phyloP scores from a whole-genome alignment of 2,797 vertebrate genomes.

The Eutrigla gurnardus region DNA sequence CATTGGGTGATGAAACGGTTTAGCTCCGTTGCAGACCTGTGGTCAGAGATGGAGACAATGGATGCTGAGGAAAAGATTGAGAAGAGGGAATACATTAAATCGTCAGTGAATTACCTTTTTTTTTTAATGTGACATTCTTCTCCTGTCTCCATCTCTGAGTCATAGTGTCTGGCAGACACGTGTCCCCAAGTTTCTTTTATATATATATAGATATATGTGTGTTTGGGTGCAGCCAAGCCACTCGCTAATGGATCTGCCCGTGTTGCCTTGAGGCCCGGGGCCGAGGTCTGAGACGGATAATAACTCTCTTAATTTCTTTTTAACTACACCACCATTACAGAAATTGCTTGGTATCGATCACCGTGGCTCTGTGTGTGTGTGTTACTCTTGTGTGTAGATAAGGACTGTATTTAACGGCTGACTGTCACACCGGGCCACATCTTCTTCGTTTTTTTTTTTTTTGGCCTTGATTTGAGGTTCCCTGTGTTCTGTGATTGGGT shows the following conservation, averaged over 20 bases:
- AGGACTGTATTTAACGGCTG: conserved; percentile 45
- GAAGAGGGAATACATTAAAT: too few relatives aligned
- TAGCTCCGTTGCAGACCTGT: too few relatives aligned
- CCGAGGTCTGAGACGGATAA: conserved; percentile 70
- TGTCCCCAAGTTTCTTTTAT: too few relatives aligned
- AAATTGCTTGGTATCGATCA: conserved; percentile 79
- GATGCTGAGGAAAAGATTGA: too few relatives aligned
- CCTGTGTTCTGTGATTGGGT: not conserved
- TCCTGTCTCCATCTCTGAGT: too few relatives aligned
- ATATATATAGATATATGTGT: not conserved
- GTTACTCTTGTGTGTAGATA: conserved; percentile 38
- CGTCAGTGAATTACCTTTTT: too few relatives aligned
- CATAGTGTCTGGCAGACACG: too few relatives aligned
- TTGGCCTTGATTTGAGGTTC: not conserved
- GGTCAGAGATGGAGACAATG: too few relatives aligned
- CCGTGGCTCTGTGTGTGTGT: conserved; percentile 44
- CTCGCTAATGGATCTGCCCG: conserved; percentile 61
- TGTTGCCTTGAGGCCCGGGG: conserved; percentile 60
- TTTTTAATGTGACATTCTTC: too few relatives aligned
- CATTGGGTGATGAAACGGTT: too few relatives aligned
- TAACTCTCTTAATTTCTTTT: conserved; percentile 87
- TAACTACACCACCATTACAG: conserved; percentile 82
- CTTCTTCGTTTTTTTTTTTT: too few relatives aligned
- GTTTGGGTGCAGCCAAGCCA: conserved; percentile 28
- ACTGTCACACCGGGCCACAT: conserved; percentile 6